Percentiles rank a stretch among this genome's conserved stretches.
These are phyloP conservation scores for Actinernus sp. DNA, from an alignment of 92 coral and sea anemone species.

Conservation along the genomic window DNA sequence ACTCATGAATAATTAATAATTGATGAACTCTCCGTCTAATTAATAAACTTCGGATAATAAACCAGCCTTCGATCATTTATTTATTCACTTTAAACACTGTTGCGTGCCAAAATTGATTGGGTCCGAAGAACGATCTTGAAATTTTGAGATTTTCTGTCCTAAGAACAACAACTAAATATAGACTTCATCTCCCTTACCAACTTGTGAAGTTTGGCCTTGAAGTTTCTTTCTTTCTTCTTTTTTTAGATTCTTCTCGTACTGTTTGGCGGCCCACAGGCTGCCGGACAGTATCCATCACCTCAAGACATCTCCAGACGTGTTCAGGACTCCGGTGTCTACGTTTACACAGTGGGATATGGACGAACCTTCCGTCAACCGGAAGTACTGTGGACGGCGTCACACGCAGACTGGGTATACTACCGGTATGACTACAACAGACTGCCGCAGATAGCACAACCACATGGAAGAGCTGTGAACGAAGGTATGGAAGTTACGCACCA, in stretches of 20 bases:
- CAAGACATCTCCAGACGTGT: conserved; percentile 31
- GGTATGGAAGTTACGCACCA: too few relatives aligned
- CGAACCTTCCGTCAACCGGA: conserved; percentile 30
- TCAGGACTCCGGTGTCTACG: conserved; percentile 31
- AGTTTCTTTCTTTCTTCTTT: background rate
- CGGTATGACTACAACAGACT: conserved; percentile 20
- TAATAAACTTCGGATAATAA: too few relatives aligned
- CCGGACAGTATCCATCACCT: conserved; percentile 39
- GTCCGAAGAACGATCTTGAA: too few relatives aligned
- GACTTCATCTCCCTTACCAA: too few relatives aligned
- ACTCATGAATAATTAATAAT: too few relatives aligned
- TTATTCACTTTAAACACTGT: too few relatives aligned
- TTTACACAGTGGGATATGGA: conserved; percentile 41
- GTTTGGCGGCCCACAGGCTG: conserved; percentile 59
- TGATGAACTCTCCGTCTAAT: too few relatives aligned
- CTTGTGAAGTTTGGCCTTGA: too few relatives aligned
- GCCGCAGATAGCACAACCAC: conserved; percentile 18
- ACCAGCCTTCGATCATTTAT: too few relatives aligned
- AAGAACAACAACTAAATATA: too few relatives aligned
- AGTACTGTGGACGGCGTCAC: conserved; percentile 46
- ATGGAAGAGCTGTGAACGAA: conserved; percentile 30
- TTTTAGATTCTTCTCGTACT: conserved; percentile 38
- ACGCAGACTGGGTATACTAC: conserved; percentile 41
- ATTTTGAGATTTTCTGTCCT: too few relatives aligned
- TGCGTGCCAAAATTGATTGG: too few relatives aligned